Evolutionary conservation across 1,140 invertebrate species (phyloP), one percentile per base, ranked within the genome.

Genomic region (Drosophila nannoptera): DNA sequence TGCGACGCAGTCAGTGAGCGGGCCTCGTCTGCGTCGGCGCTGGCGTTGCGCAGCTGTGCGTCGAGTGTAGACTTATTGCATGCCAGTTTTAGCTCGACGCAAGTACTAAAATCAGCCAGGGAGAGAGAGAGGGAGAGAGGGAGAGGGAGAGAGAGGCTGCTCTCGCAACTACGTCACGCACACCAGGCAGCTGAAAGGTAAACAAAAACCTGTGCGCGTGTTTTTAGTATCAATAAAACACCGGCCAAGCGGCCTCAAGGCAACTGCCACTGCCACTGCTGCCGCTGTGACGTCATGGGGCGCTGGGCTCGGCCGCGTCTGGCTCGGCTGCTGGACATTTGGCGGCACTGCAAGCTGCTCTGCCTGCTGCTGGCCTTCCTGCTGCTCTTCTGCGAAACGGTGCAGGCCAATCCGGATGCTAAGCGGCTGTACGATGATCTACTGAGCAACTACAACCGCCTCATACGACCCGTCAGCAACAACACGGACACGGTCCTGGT

Each of bases 381-480:
- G 16, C 52, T 89, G 22, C 58, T 89, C 33, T 88, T 89, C 36
- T 88, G 81, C 70, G 87, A 89, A 50, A 89, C 82, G 2, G 88
- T 89, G 5, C 76, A 89, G 43, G 91, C 91, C 38, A 97, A 97
- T 92, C 96, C 96, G 0, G 96, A 98, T 83, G 96, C 97, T 2
- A 97, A 97, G 89, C 92, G 97, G 59, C 92, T 98, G 31, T 98
- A 98, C 89, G 97, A 98, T 87, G 98, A 99, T 91, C 91, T 99
- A 45, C 92, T 99, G 60, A 97, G 96, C 77, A 97, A 97, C 90
- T 99, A 99, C 90, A 99, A 99, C 91, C 94, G 97, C 71, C 92
- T 98, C 35, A 98, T 98, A 62, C 91, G 97, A 77, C 98, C 98
- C 0, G 97, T 99, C 5, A 94, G 94, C 72, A 97, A 98, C 89